Evolutionary conservation across 1,140 invertebrate species (phyloP).

Genomic region (Lasaia peninsularis): DNA sequence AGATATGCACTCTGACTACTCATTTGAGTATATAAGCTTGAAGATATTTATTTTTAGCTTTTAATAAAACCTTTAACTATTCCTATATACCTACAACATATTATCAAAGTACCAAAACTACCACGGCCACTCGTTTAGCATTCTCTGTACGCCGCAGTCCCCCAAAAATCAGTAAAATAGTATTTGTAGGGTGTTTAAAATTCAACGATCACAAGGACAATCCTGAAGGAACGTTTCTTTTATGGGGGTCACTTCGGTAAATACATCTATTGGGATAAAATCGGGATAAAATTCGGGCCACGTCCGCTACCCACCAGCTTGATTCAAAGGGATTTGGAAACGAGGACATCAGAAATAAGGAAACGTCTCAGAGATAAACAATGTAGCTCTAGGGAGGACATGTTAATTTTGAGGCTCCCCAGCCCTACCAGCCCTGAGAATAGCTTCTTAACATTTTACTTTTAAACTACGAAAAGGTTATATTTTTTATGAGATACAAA

Average conservation of each 20-base stretch:
- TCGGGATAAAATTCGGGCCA: slow-evolving; percentile 33
- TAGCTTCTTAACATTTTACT: too few relatives aligned
- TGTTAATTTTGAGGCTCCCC: background rate
- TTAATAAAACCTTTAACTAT: background rate
- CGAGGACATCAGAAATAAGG: slow-evolving; percentile 6
- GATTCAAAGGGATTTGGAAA: slow-evolving; percentile 7
- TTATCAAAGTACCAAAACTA: background rate
- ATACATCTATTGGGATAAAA: slow-evolving; percentile 47
- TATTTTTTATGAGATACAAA: too few relatives aligned
- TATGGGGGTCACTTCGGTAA: slow-evolving; percentile 58
- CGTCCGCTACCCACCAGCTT: slow-evolving; percentile 28
- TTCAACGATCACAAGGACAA: slow-evolving; percentile 51
- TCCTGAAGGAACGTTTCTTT: slow-evolving; percentile 55
- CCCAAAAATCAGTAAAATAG: slow-evolving; percentile 53
- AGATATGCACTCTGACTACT: too few relatives aligned
- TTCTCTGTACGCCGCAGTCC: slow-evolving; percentile 31
- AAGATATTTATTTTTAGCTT: too few relatives aligned
- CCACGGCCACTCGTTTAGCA: slow-evolving; percentile 34
- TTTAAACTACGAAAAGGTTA: too few relatives aligned
- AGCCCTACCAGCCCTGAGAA: background rate
- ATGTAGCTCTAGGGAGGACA: background rate
- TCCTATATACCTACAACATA: background rate
- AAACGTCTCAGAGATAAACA: slow-evolving; percentile 5
- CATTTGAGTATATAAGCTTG: background rate
- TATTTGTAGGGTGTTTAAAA: slow-evolving; percentile 51